Evolutionary conservation across 2,113 vertebrate species (phyloP), one percentile per base, ranked within the genome.

Genomic region (Recurvirostra avosetta): DNA sequence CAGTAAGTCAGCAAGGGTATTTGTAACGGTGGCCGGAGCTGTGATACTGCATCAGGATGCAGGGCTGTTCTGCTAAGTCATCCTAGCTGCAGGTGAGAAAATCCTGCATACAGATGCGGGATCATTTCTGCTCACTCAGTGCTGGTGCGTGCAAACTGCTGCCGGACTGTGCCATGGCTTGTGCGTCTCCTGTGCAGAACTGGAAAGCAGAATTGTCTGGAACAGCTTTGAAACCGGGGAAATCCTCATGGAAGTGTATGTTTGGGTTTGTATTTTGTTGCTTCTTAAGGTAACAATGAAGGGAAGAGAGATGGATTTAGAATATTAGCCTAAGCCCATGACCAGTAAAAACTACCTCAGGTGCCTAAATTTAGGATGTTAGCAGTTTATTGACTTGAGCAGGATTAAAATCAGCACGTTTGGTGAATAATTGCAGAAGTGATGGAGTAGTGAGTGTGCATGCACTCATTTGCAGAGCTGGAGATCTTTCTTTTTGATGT

Each of bases 61-160:
- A 40, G 79, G 34, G 56, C 83, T 88, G 40, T 91, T 94, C 56
- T 97, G 95, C 95, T n/a, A 78, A 96, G 92, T 97, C 96, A 96
- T 94, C 73, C 83, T 65, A 59, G 86, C 88, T 91, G 68, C 38
- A 67, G 72, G 72, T 89, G 73, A 88, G 65, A 59, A 84, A 74
- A 34, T 26, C 18, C 53, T 25, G 82, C 72, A 15, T 20, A 36
- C 34, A 75, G 86, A 92, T 75, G 63, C 68, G 49, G 76, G 49
- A 65, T 55, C 36, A 8, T 74, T 89, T 74, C 79, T 94, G 61
- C 82, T 91, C 18, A 4, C 73, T 84, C 88, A 36, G 59, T 78
- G 65, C 68, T 41, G 52, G 7, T 86, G 65, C 6, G 1, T 74
- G 32, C 40, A 70, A 71, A 53, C 78, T 90, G 36, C 72, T 86